phyloP scores from a whole-genome alignment of 2,888 invertebrate genomes.

The Pelosia muscerda region DNA sequence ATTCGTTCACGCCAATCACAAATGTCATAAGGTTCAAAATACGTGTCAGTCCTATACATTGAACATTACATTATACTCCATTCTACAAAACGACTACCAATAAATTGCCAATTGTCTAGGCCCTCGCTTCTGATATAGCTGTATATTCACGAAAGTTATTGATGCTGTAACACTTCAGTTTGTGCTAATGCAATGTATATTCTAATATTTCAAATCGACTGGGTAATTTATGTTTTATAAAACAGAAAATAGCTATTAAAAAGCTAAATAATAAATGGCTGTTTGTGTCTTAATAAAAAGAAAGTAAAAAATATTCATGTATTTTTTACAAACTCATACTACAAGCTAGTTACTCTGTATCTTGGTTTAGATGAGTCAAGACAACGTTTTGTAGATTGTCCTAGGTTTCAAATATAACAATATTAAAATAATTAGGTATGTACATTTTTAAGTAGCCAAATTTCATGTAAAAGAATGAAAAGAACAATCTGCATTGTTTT shows the following conservation, averaged over 20 bases:
- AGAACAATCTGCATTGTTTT: slow-evolving; percentile 14
- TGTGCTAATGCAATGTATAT: neutral
- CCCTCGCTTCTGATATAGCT: too few relatives aligned
- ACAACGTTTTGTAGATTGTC: neutral
- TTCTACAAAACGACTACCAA: too few relatives aligned
- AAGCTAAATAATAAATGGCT: too few relatives aligned
- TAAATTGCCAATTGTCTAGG: too few relatives aligned
- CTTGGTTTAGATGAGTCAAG: too few relatives aligned
- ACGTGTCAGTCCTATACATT: too few relatives aligned
- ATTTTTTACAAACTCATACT: neutral
- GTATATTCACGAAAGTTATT: neutral
- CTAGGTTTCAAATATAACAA: neutral
- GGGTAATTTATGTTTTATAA: neutral
- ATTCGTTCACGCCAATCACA: too few relatives aligned
- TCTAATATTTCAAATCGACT: neutral
- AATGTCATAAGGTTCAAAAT: too few relatives aligned
- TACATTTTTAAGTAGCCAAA: neutral
- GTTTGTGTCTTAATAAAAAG: too few relatives aligned
- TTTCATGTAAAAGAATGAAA: neutral
- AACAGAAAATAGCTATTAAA: too few relatives aligned
- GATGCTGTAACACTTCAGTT: neutral
- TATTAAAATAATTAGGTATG: slow-evolving; percentile 3
- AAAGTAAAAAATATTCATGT: too few relatives aligned
- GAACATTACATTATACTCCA: too few relatives aligned
- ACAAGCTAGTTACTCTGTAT: neutral